Conservation (phyloP, 2,797 vertebrate genomes). For the Phoeniculus purpureus region DNA sequence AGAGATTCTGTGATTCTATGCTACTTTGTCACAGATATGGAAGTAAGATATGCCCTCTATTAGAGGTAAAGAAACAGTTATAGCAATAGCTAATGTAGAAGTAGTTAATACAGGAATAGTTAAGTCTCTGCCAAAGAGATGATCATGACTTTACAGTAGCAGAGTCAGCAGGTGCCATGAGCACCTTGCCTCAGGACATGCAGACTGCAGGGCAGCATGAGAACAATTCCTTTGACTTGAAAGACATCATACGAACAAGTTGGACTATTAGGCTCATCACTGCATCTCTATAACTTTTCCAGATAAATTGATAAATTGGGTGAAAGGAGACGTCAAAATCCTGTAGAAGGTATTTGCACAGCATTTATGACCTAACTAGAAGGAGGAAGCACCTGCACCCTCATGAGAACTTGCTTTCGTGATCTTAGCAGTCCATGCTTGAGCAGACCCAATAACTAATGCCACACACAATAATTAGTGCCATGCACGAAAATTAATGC, state of each 20-base stretch:
- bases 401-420: neutral
- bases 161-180: neutral
- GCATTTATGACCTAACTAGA: neutral
- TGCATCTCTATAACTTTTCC: neutral
- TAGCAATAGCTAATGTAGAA: neutral
- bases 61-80: neutral
- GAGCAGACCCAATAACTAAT: neutral
- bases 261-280: neutral
- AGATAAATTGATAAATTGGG: neutral
- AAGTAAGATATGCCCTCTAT: neutral
- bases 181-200: neutral
- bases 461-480: too few species aligned
- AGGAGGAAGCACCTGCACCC: slow-evolving; percentile 35
- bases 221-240: neutral
- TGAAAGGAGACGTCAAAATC: slow-evolving; percentile 20
- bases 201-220: neutral
- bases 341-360: slow-evolving; percentile 16
- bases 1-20: neutral
- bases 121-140: neutral
- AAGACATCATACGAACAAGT: neutral
- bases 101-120: too few species aligned
- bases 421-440: neutral
- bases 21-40: neutral
- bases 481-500: too few species aligned
- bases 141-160: neutral